Base-by-base conservation (phyloP, 2,113 vertebrate species). In the Anolis carolinensis region DNA sequence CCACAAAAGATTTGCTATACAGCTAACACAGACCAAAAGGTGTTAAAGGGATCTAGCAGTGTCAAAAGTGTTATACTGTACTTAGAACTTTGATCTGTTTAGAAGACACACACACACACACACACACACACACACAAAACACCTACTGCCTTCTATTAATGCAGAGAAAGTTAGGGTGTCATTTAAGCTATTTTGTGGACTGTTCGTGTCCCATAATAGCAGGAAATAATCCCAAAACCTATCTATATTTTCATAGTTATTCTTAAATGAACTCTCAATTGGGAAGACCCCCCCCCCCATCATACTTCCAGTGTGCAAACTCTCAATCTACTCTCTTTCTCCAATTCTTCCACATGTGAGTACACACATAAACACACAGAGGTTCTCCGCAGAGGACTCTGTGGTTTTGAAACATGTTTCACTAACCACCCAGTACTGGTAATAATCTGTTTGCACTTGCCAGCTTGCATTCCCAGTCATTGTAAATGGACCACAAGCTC, bases 391-490 rank as follows among this genome's bases (percentile, higher is more conserved):
- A 50, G 65, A 81, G 83, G 79, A 1, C 78, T 59, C 65, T 62
- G 72, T 36, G 79, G 79, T 77, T 82, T 85, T n/a, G 34, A 50
- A 81, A 18, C 52, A 72, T 85, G 65, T 80, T 82, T 59, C 79
- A 7, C 65, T 81, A 85, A 84, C 71, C 3, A 84, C 14, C 70
- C 25, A 73, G 59, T 79, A 70, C 52, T 25, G 65, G 82, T 88
- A 84, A 84, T 76, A 68, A 67, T 74, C 39, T 21, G 77, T 81
- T 84, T 88, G 55, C 68, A 44, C 10, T 68, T 71, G 83, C 87
- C 87, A 89, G 36, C 63, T n/a, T 48, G 18, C 79, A 78, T 89
- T 63, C 65, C 44, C 63, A 52, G 65, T 48, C 63, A 4, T 52
- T 76, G 34, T 78, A 76, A 71, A 73, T 39, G 36, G 52, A 72